Evolutionary conservation across 2,113 vertebrate genomes (phyloP).

Genomic region (Alectura lathami): DNA sequence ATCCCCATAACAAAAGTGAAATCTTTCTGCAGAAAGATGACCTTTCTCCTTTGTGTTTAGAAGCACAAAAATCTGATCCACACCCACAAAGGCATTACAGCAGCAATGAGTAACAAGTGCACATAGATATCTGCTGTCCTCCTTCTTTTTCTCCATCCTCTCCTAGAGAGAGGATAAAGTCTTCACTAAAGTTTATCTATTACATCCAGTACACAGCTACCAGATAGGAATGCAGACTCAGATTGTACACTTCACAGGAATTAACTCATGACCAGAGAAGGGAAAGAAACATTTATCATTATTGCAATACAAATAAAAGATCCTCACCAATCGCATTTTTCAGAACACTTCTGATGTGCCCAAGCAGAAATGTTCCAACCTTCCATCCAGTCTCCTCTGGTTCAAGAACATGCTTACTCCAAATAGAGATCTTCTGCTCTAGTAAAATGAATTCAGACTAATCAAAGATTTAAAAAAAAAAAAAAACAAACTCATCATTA

Average conservation of each 20-base stretch:
- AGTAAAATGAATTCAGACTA: background rate
- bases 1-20: background rate
- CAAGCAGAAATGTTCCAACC: background rate
- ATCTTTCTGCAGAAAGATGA: background rate
- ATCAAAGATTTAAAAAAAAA: background rate
- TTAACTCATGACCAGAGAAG: background rate
- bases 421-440: background rate
- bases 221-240: background rate
- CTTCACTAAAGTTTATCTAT: background rate
- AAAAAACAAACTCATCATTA: background rate
- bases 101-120: background rate
- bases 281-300: accelerated
- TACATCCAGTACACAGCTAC: background rate
- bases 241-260: background rate
- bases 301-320: background rate
- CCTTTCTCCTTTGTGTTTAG: background rate
- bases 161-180: background rate
- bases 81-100: background rate
- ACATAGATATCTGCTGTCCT: background rate
- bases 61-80: background rate
- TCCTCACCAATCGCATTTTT: background rate
- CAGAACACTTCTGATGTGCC: background rate
- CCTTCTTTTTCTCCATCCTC: background rate
- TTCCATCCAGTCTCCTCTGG: background rate
- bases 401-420: background rate